Percentiles rank a stretch among this genome's conserved stretches.
These are phyloP conservation scores for Camelus bactrianus DNA, from an alignment of 2,113 vertebrate species.

Conservation along the genomic window DNA sequence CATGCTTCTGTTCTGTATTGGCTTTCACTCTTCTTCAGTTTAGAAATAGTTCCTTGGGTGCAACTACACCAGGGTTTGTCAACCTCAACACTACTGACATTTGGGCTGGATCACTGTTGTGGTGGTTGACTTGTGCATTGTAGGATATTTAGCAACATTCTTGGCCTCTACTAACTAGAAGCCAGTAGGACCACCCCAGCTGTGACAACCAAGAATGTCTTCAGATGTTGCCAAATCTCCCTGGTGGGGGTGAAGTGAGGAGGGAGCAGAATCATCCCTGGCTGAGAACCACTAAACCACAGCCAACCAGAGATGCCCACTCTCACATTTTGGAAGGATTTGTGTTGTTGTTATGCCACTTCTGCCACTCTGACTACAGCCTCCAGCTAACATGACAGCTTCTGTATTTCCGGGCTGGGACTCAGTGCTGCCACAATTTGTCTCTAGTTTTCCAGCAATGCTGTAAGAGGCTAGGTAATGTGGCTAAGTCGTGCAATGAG, in stretches of 20 bases:
- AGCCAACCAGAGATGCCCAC: background rate
- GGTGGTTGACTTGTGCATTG: background rate
- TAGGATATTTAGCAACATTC: background rate
- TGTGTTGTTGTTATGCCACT: background rate
- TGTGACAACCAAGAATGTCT: background rate
- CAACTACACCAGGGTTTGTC: too few relatives aligned
- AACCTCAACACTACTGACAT: background rate
- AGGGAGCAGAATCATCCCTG: background rate
- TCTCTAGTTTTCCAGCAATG: background rate
- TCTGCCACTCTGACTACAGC: background rate
- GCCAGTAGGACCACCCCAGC: background rate
- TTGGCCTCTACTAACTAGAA: background rate
- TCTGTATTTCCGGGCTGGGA: background rate
- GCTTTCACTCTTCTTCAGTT: background rate
- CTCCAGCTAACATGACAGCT: background rate
- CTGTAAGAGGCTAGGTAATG: background rate
- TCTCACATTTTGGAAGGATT: background rate
- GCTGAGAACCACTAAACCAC: background rate
- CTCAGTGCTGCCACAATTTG: background rate
- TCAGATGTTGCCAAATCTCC: background rate
- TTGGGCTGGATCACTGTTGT: background rate
- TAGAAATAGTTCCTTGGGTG: too few relatives aligned
- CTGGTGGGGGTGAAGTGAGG: background rate
- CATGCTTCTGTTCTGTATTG: background rate
- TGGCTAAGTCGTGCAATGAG: background rate